Conservation (phyloP, 2,113 vertebrate genomes). For the Brachypteracias leptosomus region DNA sequence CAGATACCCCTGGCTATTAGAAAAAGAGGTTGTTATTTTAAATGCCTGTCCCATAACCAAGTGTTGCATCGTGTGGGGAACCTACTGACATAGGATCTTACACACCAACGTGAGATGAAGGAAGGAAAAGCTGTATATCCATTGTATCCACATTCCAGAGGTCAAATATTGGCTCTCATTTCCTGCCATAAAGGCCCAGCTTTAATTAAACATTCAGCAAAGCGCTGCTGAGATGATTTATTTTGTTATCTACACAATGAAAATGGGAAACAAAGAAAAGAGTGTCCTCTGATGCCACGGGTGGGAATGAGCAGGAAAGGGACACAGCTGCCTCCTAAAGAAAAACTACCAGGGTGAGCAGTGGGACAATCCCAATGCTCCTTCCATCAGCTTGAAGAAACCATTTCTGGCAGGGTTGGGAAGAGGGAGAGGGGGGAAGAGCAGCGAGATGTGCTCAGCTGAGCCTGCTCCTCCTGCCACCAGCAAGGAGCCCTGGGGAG, state of each 20-base stretch:
- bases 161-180: conserved; percentile 10
- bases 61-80: not conserved
- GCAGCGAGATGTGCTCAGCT: not conserved
- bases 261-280: not conserved
- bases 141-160: not conserved
- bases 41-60: not conserved
- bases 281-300: not conserved
- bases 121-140: conserved; percentile 18
- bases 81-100: not conserved
- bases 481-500: not conserved
- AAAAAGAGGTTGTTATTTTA: conserved; percentile 6
- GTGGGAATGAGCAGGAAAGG: not conserved
- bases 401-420: rapidly evolving
- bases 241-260: not conserved
- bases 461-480: not conserved
- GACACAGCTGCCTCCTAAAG: not conserved
- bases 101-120: conserved; percentile 26
- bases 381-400: too few species aligned
- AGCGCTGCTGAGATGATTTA: not conserved
- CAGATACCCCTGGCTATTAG: conserved; percentile 2
- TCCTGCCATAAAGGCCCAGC: not conserved
- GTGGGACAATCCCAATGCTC: too few species aligned
- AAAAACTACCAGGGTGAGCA: not conserved
- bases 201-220: not conserved
- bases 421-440: not conserved